Evolutionary conservation across 2,888 invertebrate genomes (phyloP).

Genomic region (Cryptocephalus moraei): DNA sequence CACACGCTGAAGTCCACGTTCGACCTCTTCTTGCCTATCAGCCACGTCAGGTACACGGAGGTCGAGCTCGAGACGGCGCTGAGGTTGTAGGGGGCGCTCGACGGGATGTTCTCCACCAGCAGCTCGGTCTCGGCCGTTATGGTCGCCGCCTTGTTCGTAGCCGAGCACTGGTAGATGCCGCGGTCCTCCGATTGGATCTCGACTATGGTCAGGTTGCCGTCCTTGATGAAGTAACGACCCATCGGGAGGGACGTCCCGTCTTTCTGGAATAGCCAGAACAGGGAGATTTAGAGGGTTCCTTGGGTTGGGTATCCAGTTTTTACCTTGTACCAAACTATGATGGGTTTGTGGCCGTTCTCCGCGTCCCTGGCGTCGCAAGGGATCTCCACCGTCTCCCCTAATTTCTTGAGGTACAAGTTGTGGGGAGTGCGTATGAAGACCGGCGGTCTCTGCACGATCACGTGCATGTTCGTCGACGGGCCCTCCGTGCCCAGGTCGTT

Average conservation of each 20-base stretch:
- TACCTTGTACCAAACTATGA: conserved; percentile 60
- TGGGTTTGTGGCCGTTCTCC: conserved; percentile 52
- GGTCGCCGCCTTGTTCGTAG: conserved; percentile 81
- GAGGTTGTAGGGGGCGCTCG: conserved; percentile 84
- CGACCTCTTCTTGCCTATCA: conserved; percentile 67
- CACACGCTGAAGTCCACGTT: conserved; percentile 77
- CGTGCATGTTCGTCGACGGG: conserved; percentile 73
- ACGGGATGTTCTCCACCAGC: conserved; percentile 75
- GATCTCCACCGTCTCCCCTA: conserved; percentile 70
- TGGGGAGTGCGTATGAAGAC: conserved; percentile 71
- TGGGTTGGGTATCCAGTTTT: conserved; percentile 10
- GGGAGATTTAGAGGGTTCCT: background rate
- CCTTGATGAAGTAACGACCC: conserved; percentile 56
- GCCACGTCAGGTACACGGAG: conserved; percentile 72
- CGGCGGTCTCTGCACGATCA: conserved; percentile 77
- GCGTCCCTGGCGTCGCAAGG: conserved; percentile 72
- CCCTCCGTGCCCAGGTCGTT: conserved; percentile 81
- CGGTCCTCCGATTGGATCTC: conserved; percentile 76
- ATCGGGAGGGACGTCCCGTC: conserved; percentile 61
- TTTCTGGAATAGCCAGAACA: conserved; percentile 43
- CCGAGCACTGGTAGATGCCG: conserved; percentile 74
- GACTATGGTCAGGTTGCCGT: conserved; percentile 74
- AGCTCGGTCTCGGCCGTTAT: conserved; percentile 70
- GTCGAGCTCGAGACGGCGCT: conserved; percentile 61
- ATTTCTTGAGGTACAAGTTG: conserved; percentile 72